These are phyloP conservation scores for Cacatua alba DNA, from an alignment of 2,113 vertebrate genomes.

Conservation along the genomic window DNA sequence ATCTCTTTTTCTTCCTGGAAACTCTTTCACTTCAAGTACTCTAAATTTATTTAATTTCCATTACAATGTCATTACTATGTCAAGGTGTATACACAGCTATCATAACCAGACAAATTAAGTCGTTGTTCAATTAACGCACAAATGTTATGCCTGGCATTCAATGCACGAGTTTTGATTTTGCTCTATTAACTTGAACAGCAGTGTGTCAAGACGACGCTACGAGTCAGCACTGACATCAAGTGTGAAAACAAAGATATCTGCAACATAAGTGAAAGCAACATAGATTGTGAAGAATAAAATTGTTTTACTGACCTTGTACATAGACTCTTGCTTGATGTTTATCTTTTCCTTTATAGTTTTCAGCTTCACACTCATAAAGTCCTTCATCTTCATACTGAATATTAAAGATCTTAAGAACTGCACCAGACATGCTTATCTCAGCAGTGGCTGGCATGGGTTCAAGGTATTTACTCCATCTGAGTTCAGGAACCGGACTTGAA, in stretches of 20 bases:
- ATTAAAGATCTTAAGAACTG: slow-evolving; percentile 89
- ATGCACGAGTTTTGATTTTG: background rate
- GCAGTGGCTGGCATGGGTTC: slow-evolving; percentile 84
- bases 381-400: slow-evolving; percentile 92
- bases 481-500: slow-evolving; percentile 90
- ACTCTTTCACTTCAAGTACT: background rate
- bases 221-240: background rate
- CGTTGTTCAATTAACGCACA: background rate
- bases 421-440: slow-evolving; percentile 86
- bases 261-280: background rate
- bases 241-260: background rate
- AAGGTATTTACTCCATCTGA: slow-evolving; percentile 88
- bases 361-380: slow-evolving; percentile 88
- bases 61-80: background rate
- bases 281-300: background rate
- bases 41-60: background rate
- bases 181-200: background rate
- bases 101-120: background rate
- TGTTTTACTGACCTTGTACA: slow-evolving; percentile 83
- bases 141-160: background rate
- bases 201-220: background rate
- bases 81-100: background rate
- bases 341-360: slow-evolving; percentile 92
- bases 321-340: slow-evolving; percentile 83
- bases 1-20: background rate